Base-by-base conservation (phyloP, 2,113 vertebrate genomes). In the Perca schrenkii region DNA sequence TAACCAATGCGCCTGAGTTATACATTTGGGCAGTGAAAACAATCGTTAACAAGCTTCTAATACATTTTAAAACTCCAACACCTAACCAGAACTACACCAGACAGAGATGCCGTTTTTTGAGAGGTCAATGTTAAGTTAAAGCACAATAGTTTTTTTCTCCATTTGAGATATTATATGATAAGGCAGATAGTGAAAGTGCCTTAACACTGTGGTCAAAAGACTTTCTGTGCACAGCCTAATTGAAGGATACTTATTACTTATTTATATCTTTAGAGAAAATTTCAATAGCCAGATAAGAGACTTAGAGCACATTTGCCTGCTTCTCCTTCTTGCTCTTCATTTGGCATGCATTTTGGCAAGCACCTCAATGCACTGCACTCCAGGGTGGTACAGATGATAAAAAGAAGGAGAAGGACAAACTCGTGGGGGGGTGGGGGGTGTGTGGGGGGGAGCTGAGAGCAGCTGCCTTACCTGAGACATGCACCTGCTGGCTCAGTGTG, bases 401-500 rank as follows among this genome's bases (percentile, higher is more conserved):
- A 87, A 61, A 15, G 56, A 62, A 69, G 36, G 65, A 74, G 65
- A 81, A 82, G 80, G 82, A 78, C 75, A 62, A 56, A 65, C 54
- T 53, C 5, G 7, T 49, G 12, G 34, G 28, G 46, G 63, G 21
- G 25, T 61, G 19, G 16, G 6, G 14, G 31, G 22, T 28, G 28
- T 28, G 19, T 2, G 49, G 17, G 36, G 63, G 57, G 76, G 58
- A 61, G 75, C 25, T 57, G 50, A 67, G 52, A 80, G 86, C 68
- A 68, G 83, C 75, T 87, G 87, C 73, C 76, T 87, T 85, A 92
- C 88, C 86, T 90, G 91, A 79, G 73, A 81, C 6, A 2, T 85
- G 81, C 93, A 94, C 92, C 90, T 93, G 91, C 89, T 84, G 87
- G 86, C 70, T 82, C 84, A 78, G 22, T 46, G 60, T 80, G 78